phyloP scores from a whole-genome alignment of 1,140 invertebrate species.

The Conus betulinus region DNA sequence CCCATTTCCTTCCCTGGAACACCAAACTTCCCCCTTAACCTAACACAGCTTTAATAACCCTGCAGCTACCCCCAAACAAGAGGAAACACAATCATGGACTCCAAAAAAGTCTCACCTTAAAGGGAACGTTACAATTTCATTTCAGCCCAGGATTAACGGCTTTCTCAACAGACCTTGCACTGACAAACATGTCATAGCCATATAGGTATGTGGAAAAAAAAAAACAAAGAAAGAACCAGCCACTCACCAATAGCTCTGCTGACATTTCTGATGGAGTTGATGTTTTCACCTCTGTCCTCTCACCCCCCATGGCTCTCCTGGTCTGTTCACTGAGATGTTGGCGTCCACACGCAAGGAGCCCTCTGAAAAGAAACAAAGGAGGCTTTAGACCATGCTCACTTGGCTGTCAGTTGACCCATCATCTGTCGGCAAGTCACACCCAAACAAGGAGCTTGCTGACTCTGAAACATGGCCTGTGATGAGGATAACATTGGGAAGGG shows the following conservation, averaged over 20 bases:
- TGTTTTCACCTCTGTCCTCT: conserved; percentile 98
- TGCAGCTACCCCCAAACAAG: too few relatives aligned
- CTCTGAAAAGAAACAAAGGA: conserved; percentile 79
- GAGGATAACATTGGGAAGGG: too few relatives aligned
- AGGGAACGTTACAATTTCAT: background rate
- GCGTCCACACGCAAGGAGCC: conserved; percentile 98
- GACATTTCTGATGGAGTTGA: conserved; percentile 89
- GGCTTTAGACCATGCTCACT: too few relatives aligned
- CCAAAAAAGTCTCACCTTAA: too few relatives aligned
- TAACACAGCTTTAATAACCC: too few relatives aligned
- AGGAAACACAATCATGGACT: too few relatives aligned
- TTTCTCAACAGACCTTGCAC: background rate
- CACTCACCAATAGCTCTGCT: conserved; percentile 77
- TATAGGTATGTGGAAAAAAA: background rate
- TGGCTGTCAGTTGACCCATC: too few relatives aligned
- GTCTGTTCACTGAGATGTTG: conserved; percentile 91
- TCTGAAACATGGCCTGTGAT: too few relatives aligned
- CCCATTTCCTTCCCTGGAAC: too few relatives aligned
- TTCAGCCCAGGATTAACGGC: background rate
- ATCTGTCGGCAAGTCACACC: too few relatives aligned
- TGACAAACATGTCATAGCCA: background rate
- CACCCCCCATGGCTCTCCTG: conserved; percentile 84
- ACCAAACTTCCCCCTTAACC: too few relatives aligned
- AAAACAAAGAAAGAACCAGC: background rate
- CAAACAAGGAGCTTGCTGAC: too few relatives aligned